Evolutionary conservation across 2,113 vertebrate species (phyloP).

Genomic region (Excalfactoria chinensis): DNA sequence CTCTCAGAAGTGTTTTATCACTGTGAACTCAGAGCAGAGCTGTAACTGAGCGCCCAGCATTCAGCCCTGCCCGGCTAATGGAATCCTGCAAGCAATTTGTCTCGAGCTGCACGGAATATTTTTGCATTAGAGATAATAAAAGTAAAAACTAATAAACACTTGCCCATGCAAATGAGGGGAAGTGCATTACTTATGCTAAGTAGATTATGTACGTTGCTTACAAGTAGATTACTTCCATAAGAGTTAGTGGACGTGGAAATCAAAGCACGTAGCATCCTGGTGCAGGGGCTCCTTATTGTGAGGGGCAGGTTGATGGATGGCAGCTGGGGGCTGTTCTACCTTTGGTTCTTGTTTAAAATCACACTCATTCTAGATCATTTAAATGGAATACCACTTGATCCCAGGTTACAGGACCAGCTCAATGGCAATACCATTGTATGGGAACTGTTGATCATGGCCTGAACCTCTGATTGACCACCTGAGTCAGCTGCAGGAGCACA

Average conservation of each 20-base stretch:
- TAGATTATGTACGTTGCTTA: not conserved
- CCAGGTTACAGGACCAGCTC: not conserved
- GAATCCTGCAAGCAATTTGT: not conserved
- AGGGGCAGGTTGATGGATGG: too few species aligned
- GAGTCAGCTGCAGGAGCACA: too few species aligned
- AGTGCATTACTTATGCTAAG: not conserved
- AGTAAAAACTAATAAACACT: not conserved
- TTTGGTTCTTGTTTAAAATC: not conserved
- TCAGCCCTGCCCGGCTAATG: fast-evolving
- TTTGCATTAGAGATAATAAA: not conserved
- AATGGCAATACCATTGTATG: not conserved
- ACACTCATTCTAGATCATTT: not conserved
- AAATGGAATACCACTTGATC: not conserved
- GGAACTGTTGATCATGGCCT: too few species aligned
- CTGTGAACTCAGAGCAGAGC: fast-evolving
- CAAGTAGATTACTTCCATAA: not conserved
- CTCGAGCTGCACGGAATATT: not conserved
- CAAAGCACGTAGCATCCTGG: not conserved
- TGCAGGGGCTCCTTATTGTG: too few species aligned
- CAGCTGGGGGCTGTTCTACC: too few species aligned
- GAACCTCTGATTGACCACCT: too few species aligned
- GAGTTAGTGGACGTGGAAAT: not conserved
- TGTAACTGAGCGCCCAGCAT: fast-evolving
- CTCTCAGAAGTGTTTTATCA: not conserved
- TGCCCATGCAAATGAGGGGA: not conserved